phyloP scores from a whole-genome alignment of 2,797 vertebrate genomes.

The Melanotaenia trifasciata region DNA sequence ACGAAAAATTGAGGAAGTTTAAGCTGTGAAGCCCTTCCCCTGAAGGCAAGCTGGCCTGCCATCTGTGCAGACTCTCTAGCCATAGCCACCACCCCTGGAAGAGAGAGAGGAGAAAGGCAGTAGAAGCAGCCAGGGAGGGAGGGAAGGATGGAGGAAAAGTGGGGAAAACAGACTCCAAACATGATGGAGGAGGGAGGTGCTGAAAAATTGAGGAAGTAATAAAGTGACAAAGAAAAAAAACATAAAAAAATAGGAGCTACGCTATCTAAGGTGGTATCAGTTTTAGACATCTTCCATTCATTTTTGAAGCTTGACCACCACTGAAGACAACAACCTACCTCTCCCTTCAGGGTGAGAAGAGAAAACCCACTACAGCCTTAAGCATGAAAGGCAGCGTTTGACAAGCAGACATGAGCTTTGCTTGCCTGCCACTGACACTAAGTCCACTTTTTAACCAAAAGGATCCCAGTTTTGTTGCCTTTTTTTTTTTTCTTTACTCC shows the following conservation, averaged over 20 bases:
- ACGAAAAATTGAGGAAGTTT: constrained; percentile 83
- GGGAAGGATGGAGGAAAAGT: constrained; percentile 63
- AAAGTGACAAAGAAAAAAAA: constrained; percentile 45
- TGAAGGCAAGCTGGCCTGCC: constrained; percentile 87
- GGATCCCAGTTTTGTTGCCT: constrained; percentile 79
- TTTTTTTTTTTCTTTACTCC: constrained; percentile 77
- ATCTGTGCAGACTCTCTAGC: constrained; percentile 86
- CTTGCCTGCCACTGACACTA: constrained; percentile 77
- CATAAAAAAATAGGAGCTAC: constrained; percentile 17
- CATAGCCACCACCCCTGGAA: constrained; percentile 83
- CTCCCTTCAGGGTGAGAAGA: constrained; percentile 36
- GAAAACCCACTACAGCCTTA: constrained; percentile 37
- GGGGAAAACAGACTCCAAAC: constrained; percentile 62
- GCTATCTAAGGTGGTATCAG: constrained; percentile 36
- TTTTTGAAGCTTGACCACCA: constrained; percentile 45
- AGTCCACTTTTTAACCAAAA: constrained; percentile 80
- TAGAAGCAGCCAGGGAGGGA: constrained; percentile 66
- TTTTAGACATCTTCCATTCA: constrained; percentile 21
- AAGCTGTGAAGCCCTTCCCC: constrained; percentile 84
- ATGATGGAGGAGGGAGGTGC: constrained; percentile 48
- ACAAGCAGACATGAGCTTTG: constrained; percentile 72
- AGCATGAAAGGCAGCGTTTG: constrained; percentile 69
- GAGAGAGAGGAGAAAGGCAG: constrained; percentile 68
- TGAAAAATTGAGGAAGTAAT: constrained; percentile 47
- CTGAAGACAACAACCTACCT: constrained; percentile 40